These are phyloP conservation scores for Podargus strigoides DNA, from an alignment of 2,797 vertebrate genomes.

Conservation along the genomic window DNA sequence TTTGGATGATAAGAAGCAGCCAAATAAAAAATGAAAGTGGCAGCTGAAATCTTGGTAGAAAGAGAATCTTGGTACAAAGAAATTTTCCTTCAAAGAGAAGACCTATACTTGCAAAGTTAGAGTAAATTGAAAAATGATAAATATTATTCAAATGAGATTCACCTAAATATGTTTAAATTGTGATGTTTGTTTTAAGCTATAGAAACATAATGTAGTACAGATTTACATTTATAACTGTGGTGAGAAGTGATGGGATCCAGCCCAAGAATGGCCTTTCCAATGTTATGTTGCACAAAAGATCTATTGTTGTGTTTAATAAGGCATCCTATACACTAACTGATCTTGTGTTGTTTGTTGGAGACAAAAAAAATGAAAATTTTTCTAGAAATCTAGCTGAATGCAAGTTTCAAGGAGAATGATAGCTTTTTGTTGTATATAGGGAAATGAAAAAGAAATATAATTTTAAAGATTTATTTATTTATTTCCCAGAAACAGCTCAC, in stretches of 20 bases:
- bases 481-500: background rate
- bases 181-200: background rate
- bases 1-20: background rate
- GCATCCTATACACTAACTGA: background rate
- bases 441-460: background rate
- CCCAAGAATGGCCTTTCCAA: background rate
- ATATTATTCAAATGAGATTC: background rate
- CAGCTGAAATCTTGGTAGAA: background rate
- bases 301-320: background rate
- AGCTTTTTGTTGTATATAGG: background rate
- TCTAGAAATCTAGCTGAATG: background rate
- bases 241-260: no score
- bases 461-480: no score
- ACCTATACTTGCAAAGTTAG: background rate
- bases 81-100: no score
- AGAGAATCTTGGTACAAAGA: background rate
- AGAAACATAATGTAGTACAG: background rate
- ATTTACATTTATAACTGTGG: background rate
- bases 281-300: background rate
- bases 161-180: background rate
- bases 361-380: background rate
- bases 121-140: background rate
- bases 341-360: background rate
- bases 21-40: background rate
- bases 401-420: background rate